Conservation (phyloP, 2,113 vertebrate species). For the Hydropotes inermis region DNA sequence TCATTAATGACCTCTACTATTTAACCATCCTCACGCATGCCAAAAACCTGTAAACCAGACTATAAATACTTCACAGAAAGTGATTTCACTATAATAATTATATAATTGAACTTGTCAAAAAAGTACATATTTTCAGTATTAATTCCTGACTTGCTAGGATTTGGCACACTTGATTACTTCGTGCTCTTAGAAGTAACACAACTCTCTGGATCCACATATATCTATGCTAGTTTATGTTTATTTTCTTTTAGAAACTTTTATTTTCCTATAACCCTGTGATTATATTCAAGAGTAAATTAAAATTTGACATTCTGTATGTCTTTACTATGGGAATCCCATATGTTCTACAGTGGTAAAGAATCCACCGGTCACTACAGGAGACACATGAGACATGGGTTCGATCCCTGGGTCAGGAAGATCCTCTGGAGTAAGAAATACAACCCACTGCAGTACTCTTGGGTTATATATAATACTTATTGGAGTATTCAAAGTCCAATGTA, state of each 20-base stretch:
- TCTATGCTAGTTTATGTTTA: neutral
- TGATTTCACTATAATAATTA: neutral
- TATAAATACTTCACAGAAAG: neutral
- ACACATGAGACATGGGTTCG: rapidly evolving
- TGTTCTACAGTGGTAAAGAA: neutral
- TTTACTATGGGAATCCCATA: neutral
- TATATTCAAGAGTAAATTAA: neutral
- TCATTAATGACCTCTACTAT: neutral
- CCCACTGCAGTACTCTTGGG: neutral
- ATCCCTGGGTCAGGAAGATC: neutral
- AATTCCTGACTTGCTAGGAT: neutral
- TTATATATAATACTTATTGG: neutral
- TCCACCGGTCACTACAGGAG: neutral
- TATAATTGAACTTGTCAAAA: neutral
- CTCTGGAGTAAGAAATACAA: neutral
- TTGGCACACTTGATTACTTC: neutral
- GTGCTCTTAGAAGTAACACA: neutral
- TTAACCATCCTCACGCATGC: neutral
- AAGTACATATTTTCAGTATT: neutral
- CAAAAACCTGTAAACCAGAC: neutral
- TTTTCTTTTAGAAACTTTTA: neutral
- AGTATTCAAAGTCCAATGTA: neutral
- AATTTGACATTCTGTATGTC: neutral
- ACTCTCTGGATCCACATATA: neutral
- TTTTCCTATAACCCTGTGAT: neutral